These are phyloP conservation scores for Cancer borealis DNA, from an alignment of 2,888 invertebrate species.

Conservation along the genomic window DNA sequence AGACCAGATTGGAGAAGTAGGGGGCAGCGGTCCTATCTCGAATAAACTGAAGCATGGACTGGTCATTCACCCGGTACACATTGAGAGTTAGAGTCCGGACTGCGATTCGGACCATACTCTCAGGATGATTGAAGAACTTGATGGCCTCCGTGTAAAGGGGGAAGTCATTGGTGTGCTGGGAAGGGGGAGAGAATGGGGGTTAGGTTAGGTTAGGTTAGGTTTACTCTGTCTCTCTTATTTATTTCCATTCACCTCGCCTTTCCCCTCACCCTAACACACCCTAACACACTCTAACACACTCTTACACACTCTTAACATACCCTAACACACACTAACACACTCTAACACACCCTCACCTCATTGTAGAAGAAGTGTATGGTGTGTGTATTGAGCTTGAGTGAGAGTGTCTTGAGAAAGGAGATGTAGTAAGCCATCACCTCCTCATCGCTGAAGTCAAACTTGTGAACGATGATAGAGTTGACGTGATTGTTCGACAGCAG, in stretches of 20 bases:
- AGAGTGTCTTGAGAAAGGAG: conserved; percentile 98
- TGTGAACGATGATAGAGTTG: conserved; percentile 99
- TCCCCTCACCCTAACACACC: neutral
- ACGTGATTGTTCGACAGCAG: conserved; percentile 99
- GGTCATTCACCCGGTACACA: conserved; percentile 85
- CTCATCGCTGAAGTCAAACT: conserved; percentile 99
- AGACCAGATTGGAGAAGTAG: conserved; percentile 98
- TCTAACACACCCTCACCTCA: conserved; percentile 85
- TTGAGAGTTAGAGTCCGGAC: conserved; percentile 98
- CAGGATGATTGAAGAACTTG: conserved; percentile 99
- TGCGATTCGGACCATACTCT: conserved; percentile 99
- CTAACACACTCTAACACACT: too few species aligned
- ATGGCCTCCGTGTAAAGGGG: conserved; percentile 99
- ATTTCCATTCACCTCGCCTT: neutral
- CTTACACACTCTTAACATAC: neutral
- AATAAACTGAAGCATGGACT: conserved; percentile 95
- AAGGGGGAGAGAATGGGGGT: conserved; percentile 75
- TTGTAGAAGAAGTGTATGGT: conserved; percentile 99
- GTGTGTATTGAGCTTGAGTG: conserved; percentile 97
- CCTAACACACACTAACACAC: conserved; percentile 22
- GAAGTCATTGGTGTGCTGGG: conserved; percentile 97
- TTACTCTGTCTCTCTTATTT: neutral
- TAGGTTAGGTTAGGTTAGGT: neutral
- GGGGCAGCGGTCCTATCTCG: conserved; percentile 97
- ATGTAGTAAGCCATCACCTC: conserved; percentile 99